Percentiles rank a stretch among this genome's conserved stretches.
Conservation (phyloP, 1,140 invertebrate genomes). For the Hylyphantes graminicola region DNA sequence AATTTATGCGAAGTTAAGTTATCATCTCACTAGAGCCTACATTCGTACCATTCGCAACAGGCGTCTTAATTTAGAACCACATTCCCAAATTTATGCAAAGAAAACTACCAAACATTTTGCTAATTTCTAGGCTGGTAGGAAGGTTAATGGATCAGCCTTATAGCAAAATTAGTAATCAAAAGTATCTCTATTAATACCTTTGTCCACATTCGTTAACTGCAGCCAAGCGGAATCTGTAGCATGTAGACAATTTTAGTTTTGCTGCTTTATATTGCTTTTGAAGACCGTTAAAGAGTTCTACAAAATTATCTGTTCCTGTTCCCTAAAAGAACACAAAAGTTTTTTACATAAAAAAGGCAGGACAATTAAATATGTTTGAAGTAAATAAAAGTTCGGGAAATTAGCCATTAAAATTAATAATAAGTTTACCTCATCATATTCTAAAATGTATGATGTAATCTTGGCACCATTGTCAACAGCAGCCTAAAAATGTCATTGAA, state of each 20-base stretch:
- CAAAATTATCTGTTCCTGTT: slow-evolving; percentile 71
- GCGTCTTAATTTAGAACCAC: too few relatives aligned
- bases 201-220: slow-evolving; percentile 83
- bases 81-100: background rate
- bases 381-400: background rate
- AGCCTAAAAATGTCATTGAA: slow-evolving; percentile 68
- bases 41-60: too few relatives aligned
- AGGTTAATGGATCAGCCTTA: too few relatives aligned
- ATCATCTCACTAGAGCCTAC: too few relatives aligned
- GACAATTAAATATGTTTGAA: background rate
- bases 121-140: too few relatives aligned
- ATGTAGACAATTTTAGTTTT: slow-evolving; percentile 79
- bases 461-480: slow-evolving; percentile 82
- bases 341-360: background rate
- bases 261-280: slow-evolving; percentile 78
- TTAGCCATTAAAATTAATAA: background rate
- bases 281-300: slow-evolving; percentile 77
- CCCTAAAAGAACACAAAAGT: slow-evolving; percentile 62
- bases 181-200: slow-evolving; percentile 67
- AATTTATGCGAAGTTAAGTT: too few relatives aligned
- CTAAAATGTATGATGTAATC: slow-evolving; percentile 80
- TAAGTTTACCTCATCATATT: slow-evolving; percentile 76
- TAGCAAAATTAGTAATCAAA: background rate
- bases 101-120: background rate
- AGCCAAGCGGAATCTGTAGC: slow-evolving; percentile 82